A percentile compares a stretch with the other conserved stretches of the same genome.
phyloP scores from a whole-genome alignment of 2,888 invertebrate species.

The Heterodera filipjevi region DNA sequence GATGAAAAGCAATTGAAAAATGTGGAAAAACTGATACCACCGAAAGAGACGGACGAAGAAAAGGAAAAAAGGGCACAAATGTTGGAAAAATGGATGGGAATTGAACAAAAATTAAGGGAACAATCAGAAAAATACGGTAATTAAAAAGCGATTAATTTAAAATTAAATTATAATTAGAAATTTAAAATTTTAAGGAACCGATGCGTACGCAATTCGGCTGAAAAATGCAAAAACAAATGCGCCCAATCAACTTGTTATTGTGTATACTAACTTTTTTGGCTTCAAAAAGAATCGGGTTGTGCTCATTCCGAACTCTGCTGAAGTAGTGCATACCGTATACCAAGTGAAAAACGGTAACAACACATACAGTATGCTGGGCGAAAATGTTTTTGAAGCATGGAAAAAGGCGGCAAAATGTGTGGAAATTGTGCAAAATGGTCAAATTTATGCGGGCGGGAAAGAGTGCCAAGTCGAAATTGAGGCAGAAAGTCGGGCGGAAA shows the following conservation, averaged over 20 bases:
- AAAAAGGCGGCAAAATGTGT: constrained; percentile 3
- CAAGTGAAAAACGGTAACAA: not conserved
- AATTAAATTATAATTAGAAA: not conserved
- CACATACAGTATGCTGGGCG: not conserved
- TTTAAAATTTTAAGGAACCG: not conserved
- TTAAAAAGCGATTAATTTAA: not conserved
- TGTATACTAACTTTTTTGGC: not conserved
- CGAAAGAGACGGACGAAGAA: not conserved
- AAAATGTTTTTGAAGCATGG: constrained; percentile 8
- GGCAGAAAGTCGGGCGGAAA: constrained; percentile 5
- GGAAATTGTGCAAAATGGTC: constrained; percentile 2
- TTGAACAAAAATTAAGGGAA: not conserved
- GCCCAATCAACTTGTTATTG: not conserved
- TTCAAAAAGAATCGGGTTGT: not conserved
- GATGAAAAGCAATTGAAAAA: constrained; percentile 5
- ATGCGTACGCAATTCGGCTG: not conserved
- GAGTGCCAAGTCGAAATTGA: constrained; percentile 1
- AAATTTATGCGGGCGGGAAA: constrained; percentile 1
- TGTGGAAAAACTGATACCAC: not conserved
- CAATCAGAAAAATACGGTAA: not conserved
- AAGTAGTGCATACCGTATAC: constrained; percentile 1
- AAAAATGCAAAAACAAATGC: not conserved
- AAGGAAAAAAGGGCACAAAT: not conserved
- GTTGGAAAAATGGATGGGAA: not conserved
- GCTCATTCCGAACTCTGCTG: not conserved